Conservation (phyloP, 2,888 invertebrate genomes). For the Eristalinus aeneus region DNA sequence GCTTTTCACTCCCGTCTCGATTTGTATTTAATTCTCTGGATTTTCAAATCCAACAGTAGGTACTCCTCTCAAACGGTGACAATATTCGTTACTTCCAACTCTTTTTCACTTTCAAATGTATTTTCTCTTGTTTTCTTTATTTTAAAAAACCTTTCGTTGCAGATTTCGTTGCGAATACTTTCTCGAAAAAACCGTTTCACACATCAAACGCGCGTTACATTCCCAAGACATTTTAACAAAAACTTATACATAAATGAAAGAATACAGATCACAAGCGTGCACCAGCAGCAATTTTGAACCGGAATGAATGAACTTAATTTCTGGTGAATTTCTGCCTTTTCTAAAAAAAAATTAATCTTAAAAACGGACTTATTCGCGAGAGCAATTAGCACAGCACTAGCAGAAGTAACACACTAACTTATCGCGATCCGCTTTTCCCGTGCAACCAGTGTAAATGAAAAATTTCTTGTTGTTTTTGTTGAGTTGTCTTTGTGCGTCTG, state of each 20-base stretch:
- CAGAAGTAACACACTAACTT: constrained; percentile 64
- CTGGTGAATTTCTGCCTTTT: neutral
- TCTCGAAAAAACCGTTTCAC: constrained; percentile 37
- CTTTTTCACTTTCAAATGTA: neutral
- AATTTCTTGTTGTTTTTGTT: neutral
- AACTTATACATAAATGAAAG: neutral
- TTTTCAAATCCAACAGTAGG: neutral
- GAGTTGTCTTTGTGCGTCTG: constrained; percentile 11
- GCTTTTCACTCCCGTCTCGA: neutral
- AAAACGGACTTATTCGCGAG: constrained; percentile 46
- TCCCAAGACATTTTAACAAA: constrained; percentile 46
- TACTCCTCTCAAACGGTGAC: neutral
- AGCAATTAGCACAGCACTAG: constrained; percentile 69
- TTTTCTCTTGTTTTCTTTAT: neutral
- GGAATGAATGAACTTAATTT: neutral
- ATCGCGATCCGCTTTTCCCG: constrained; percentile 33
- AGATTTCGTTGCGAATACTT: constrained; percentile 38
- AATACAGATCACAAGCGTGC: neutral
- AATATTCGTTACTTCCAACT: neutral
- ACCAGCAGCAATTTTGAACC: neutral
- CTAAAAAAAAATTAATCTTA: neutral
- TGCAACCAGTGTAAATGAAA: constrained; percentile 12
- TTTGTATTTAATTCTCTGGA: neutral
- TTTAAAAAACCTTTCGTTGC: constrained; percentile 52
- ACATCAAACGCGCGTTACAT: constrained; percentile 18